phyloP scores from a whole-genome alignment of 1,140 invertebrate species.

The Apis florea region DNA sequence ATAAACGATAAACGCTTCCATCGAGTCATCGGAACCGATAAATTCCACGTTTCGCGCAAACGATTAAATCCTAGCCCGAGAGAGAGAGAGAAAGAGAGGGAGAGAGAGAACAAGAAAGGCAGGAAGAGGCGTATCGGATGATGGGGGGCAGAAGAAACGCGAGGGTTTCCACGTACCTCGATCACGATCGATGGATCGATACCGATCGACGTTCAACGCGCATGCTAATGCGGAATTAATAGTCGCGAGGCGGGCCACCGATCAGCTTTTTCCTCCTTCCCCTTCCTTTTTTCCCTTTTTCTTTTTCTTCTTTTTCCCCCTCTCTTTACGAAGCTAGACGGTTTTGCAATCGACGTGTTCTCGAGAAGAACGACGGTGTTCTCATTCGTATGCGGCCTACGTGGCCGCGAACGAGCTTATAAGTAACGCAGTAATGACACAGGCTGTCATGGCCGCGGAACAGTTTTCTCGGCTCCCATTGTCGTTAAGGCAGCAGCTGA shows the following conservation, averaged over 20 bases:
- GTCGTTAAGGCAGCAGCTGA: conserved; percentile 62
- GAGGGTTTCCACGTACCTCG: conserved; percentile 45
- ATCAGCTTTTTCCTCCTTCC: not conserved
- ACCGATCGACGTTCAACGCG: conserved; percentile 74
- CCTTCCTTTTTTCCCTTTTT: no score
- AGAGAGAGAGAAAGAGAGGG: no score
- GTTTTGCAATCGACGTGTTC: conserved; percentile 68
- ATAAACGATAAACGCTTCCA: no score
- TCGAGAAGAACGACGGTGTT: not conserved
- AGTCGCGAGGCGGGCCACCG: conserved; percentile 53
- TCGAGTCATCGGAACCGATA: no score
- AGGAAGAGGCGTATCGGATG: not conserved
- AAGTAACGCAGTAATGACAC: conserved; percentile 77
- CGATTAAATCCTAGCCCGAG: no score
- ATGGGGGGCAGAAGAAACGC: conserved; percentile 63
- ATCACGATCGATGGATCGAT: conserved; percentile 68
- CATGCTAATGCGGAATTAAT: conserved; percentile 76
- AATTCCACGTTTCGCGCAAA: no score
- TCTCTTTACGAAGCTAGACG: conserved; percentile 46
- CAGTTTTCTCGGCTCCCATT: conserved; percentile 72
- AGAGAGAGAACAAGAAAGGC: not conserved
- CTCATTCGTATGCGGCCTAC: conserved; percentile 73
- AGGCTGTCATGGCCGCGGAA: conserved; percentile 72
- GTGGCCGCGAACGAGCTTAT: conserved; percentile 70
- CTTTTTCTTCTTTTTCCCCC: conserved; percentile 40